Evolutionary conservation across 2,888 invertebrate genomes (phyloP).

Genomic region (Bellardia bayeri): DNA sequence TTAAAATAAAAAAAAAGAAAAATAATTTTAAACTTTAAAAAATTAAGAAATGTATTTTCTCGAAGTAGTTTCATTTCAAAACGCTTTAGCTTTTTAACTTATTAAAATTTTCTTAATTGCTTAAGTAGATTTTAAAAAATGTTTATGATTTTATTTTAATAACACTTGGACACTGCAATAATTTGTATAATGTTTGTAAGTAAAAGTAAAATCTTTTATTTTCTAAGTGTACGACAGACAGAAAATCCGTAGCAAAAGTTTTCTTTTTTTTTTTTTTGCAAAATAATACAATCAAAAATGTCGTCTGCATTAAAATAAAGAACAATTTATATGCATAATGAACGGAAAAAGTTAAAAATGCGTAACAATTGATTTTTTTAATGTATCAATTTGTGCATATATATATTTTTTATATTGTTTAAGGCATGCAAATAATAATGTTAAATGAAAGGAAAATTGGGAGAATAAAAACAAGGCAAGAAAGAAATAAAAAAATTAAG

Average conservation of each 20-base stretch:
- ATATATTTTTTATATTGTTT: conserved; percentile 12
- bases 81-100: too few relatives aligned
- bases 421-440: conserved; percentile 34
- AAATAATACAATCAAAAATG: conserved; percentile 32
- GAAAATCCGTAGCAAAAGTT: conserved; percentile 28
- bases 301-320: conserved; percentile 33
- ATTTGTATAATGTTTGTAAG: too few relatives aligned
- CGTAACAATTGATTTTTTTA: conserved; percentile 35
- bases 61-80: too few relatives aligned
- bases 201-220: not conserved
- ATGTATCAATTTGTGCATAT: not conserved
- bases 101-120: too few relatives aligned
- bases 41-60: too few relatives aligned
- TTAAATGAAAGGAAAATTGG: conserved; percentile 41
- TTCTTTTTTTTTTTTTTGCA: too few relatives aligned
- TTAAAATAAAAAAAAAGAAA: too few relatives aligned
- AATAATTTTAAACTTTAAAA: too few relatives aligned
- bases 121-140: too few relatives aligned
- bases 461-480: not conserved
- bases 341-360: conserved; percentile 51
- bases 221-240: not conserved
- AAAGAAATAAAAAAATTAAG: not conserved
- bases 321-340: conserved; percentile 39
- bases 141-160: too few relatives aligned
- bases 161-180: too few relatives aligned